Evolutionary conservation across 2,888 invertebrate species (phyloP), one percentile per base, ranked within the genome.

Genomic region (Phaedon cochleariae): DNA sequence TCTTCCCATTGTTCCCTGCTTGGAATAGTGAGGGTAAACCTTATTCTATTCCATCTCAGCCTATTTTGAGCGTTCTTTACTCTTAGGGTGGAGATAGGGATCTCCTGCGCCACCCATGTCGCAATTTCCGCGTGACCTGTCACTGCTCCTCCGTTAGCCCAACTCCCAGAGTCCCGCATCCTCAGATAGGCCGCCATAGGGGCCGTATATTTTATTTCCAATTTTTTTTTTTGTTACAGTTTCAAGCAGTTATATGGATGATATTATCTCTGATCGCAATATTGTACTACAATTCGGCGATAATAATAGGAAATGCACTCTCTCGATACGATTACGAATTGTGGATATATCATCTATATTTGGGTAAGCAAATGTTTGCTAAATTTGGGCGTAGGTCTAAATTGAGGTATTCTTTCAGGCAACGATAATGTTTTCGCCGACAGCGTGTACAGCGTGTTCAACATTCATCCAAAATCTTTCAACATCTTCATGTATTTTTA

Each of bases 191-290:
- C n/a, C n/a, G n/a, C n/a, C n/a, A n/a, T n/a, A n/a, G n/a, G n/a
- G n/a, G n/a, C n/a, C n/a, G n/a, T n/a, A n/a, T n/a, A 49, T 10
- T 59, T 34, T 37, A 9, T 15, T 20, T 37, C 15, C 18, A 54
- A 21, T 53, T 22, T 18, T 52, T 21, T 22, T 46, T 46, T 34
- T 41, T 45, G 57, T 65, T 66, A 60, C 46, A 70, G 70, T 41
- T 70, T 37, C 61, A 70, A 70, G 65, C 63, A 12, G 61, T 34
- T 1, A 18, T 45, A 59, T 70, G 70, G 70, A 41, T 60, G 0
- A 7, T 21, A 21, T 34, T 70, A 7, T 63, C 70, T 4, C 31
- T 70, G 37, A 34, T 65, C 17, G 55, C 65, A 10, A 70, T 70
- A 37, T 18, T 70, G 17, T 61, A 55, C 49, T 59, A 70, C 48